These are phyloP conservation scores for Sinelater perroti DNA, from an alignment of 2,888 invertebrate species.

Conservation along the genomic window DNA sequence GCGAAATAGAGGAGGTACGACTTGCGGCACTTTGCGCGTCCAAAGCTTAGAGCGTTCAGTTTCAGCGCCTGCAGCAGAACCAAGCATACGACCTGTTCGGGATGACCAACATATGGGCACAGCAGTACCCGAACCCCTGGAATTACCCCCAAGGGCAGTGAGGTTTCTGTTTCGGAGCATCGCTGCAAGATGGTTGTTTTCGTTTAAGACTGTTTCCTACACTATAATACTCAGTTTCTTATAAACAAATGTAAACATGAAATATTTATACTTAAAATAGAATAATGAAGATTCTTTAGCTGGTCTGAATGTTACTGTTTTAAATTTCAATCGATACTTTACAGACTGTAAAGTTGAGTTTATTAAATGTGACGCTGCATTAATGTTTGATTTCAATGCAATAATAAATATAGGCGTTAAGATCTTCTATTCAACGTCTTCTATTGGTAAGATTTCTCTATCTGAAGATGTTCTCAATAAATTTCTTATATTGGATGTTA, in stretches of 20 bases:
- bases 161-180: slow-evolving; percentile 8
- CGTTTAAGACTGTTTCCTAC: slow-evolving; percentile 28
- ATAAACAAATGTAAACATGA: slow-evolving; percentile 17
- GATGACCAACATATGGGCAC: slow-evolving; percentile 59
- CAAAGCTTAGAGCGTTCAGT: not conserved
- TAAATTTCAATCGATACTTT: slow-evolving; percentile 10
- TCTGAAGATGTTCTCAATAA: too few relatives aligned
- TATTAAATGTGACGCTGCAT: slow-evolving; percentile 24
- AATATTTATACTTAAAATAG: slow-evolving; percentile 29
- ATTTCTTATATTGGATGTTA: too few relatives aligned
- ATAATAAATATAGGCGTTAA: too few relatives aligned
- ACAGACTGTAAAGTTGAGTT: slow-evolving; percentile 24
- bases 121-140: slow-evolving; percentile 57
- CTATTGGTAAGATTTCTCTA: too few relatives aligned
- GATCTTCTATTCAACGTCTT: too few relatives aligned
- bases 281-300: slow-evolving; percentile 25
- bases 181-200: slow-evolving; percentile 9
- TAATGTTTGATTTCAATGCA: too few relatives aligned
- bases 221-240: slow-evolving; percentile 32
- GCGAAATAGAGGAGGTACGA: slow-evolving; percentile 43
- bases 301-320: slow-evolving; percentile 32
- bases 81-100: slow-evolving; percentile 58
- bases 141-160: slow-evolving; percentile 50
- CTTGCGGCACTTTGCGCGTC: not conserved
- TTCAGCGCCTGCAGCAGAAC: slow-evolving; percentile 21